phyloP scores from a whole-genome alignment of 2,113 vertebrate species.

The Aramus guarauna region DNA sequence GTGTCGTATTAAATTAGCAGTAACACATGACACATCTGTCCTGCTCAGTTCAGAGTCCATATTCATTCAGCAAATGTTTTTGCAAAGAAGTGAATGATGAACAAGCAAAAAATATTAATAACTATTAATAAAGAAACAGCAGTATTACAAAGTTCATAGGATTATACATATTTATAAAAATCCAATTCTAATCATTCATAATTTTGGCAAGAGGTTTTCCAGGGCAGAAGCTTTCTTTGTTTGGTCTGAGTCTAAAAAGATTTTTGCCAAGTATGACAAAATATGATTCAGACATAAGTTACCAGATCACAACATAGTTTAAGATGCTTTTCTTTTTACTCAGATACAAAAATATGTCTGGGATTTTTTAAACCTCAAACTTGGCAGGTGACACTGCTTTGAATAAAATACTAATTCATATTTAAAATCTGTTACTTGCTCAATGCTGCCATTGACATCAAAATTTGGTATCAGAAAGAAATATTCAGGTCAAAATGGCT shows the following conservation, averaged over 20 bases:
- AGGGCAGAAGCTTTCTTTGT: slow-evolving; percentile 19
- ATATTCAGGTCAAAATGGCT: not conserved
- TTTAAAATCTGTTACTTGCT: not conserved
- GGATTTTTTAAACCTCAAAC: not conserved
- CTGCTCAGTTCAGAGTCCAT: not conserved
- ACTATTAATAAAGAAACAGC: not conserved
- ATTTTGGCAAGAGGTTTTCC: not conserved
- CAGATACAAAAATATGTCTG: not conserved
- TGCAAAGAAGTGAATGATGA: not conserved
- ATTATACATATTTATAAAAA: not conserved
- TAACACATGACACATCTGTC: not conserved
- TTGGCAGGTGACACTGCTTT: not conserved
- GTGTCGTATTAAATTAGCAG: slow-evolving; percentile 13
- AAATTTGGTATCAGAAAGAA: slow-evolving; percentile 22
- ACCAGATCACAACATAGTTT: not conserved
- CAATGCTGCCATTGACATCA: not conserved
- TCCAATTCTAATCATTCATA: not conserved
- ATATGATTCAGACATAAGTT: slow-evolving; percentile 25
- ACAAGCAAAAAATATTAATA: not conserved
- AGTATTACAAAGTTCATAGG: not conserved
- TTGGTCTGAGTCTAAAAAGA: slow-evolving; percentile 17
- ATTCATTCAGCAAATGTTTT: not conserved
- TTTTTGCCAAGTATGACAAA: slow-evolving; percentile 54
- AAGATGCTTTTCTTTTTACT: not conserved
- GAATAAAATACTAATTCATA: not conserved